phyloP scores from a whole-genome alignment of 2,888 invertebrate genomes.

The Drosophila flavopinicola region DNA sequence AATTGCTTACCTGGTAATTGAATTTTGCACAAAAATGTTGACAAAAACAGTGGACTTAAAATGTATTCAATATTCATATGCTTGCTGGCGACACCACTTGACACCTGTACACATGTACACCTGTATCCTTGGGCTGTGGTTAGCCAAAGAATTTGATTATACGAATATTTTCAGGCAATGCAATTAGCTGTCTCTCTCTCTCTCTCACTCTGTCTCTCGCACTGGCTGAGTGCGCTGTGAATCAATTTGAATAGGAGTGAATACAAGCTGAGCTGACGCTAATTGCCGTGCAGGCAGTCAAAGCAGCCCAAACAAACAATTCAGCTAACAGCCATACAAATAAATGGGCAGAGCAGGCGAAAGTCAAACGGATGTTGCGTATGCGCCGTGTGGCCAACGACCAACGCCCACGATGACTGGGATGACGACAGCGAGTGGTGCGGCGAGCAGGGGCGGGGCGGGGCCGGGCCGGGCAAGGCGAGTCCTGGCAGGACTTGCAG shows the following conservation, averaged over 20 bases:
- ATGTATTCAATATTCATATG: constrained; percentile 9
- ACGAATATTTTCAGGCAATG: constrained; percentile 9
- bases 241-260: constrained; percentile 41
- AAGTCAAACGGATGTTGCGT: constrained; percentile 69
- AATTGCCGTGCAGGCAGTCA: constrained; percentile 40
- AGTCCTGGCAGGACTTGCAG: constrained; percentile 7
- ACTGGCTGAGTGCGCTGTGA: constrained; percentile 19
- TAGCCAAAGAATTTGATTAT: constrained; percentile 15
- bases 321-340: constrained; percentile 22
- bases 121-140: constrained; percentile 20
- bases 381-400: constrained; percentile 66
- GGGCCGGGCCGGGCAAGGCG: neutral
- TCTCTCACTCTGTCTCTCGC: neutral
- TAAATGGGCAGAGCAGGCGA: constrained; percentile 4
- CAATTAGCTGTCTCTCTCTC: neutral
- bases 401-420: constrained; percentile 50
- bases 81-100: constrained; percentile 8
- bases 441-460: neutral
- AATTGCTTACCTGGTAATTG: neutral
- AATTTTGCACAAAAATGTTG: neutral
- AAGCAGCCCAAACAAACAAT: constrained; percentile 45
- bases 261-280: constrained; percentile 44
- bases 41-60: neutral
- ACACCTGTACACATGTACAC: too few species aligned
- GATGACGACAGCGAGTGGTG: constrained; percentile 1